phyloP scores from a whole-genome alignment of 1,140 invertebrate genomes.

The Megalopta genalis region DNA sequence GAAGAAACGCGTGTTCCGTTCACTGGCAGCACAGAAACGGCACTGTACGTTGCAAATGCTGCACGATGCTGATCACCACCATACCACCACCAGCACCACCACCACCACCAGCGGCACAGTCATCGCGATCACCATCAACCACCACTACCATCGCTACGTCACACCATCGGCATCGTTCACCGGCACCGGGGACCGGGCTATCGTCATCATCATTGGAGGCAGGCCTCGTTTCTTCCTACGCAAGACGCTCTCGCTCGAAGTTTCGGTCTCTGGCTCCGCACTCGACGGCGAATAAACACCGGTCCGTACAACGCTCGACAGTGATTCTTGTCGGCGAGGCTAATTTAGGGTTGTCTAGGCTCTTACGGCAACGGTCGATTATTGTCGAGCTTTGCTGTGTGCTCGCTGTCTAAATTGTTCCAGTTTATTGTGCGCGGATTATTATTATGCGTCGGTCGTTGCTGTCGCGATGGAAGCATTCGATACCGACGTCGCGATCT shows the following conservation, averaged over 20 bases:
- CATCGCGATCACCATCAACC: conserved; percentile 51
- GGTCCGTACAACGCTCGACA: background rate
- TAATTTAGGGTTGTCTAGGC: background rate
- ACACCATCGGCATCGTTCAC: conserved; percentile 42
- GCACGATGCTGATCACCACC: conserved; percentile 58
- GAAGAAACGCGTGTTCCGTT: conserved; percentile 67
- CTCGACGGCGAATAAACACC: conserved; percentile 32
- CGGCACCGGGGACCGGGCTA: conserved; percentile 35
- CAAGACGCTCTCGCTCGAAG: conserved; percentile 61
- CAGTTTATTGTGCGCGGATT: too few relatives aligned
- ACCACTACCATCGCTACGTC: conserved; percentile 43
- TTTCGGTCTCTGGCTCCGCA: conserved; percentile 50
- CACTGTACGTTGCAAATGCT: conserved; percentile 72
- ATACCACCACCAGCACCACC: conserved; percentile 48
- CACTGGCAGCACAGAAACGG: conserved; percentile 71
- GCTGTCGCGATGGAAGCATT: too few relatives aligned
- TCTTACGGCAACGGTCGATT: too few relatives aligned
- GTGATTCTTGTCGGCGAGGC: background rate
- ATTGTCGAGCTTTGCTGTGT: too few relatives aligned
- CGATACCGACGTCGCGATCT: too few relatives aligned
- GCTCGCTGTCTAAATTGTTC: too few relatives aligned
- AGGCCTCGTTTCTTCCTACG: conserved; percentile 65
- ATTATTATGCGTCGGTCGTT: too few relatives aligned
- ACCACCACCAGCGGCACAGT: conserved; percentile 49
- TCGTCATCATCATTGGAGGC: conserved; percentile 48